Conservation (phyloP, 2,888 invertebrate species). For the Conops quadrifasciatus region DNA sequence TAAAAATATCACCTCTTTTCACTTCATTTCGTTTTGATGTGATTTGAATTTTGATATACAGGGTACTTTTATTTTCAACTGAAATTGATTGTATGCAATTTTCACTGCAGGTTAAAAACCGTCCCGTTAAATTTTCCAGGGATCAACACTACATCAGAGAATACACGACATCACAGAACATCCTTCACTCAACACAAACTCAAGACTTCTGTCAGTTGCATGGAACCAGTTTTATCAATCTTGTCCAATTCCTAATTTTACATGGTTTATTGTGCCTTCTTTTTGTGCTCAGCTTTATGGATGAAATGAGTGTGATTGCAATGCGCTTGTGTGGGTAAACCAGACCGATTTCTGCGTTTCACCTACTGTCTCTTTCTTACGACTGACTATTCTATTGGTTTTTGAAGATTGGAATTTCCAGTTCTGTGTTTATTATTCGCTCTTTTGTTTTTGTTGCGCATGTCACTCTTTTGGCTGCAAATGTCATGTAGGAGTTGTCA, state of each 20-base stretch:
- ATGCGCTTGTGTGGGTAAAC: not conserved
- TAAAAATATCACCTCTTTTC: too few species aligned
- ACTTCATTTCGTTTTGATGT: too few species aligned
- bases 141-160: not conserved
- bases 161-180: slow-evolving; percentile 13
- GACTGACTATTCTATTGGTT: not conserved
- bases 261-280: not conserved
- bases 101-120: not conserved
- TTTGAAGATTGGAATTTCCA: not conserved
- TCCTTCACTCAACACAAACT: slow-evolving; percentile 20
- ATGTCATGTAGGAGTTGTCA: not conserved
- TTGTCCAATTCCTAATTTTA: not conserved
- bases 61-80: too few species aligned
- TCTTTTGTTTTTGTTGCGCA: not conserved
- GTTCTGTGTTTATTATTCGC: too few species aligned
- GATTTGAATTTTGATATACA: too few species aligned
- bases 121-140: slow-evolving; percentile 12
- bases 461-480: not conserved
- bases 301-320: not conserved
- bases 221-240: slow-evolving; percentile 28
- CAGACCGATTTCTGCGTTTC: too few species aligned
- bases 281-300: not conserved
- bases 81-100: too few species aligned
- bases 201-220: slow-evolving; percentile 26
- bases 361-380: not conserved